Base-by-base conservation (phyloP, 1,140 invertebrate species). In the Mamestra configurata region DNA sequence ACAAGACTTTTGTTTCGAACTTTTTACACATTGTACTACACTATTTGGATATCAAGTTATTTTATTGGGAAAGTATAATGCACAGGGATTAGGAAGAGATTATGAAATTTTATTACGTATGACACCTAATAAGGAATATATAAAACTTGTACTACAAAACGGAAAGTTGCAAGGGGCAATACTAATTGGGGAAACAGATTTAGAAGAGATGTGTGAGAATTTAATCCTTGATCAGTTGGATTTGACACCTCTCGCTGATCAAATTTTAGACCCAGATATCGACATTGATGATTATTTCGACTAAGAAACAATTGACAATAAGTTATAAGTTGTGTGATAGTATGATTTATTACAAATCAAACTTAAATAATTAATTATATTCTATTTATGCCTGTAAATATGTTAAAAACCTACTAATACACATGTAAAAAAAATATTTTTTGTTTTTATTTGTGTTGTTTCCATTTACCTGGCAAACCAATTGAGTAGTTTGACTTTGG, bases 281-380 rank as follows among this genome's bases (percentile, higher is more conserved):
- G 99, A 99, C 94, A 98, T 99, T 89, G 99, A 99, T 93, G 99
- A 99, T 96, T 99, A 99, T 95, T 99, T 99, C 97, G 99, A 99
- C 97, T 99, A 95, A 66, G 37, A 10, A 20, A 6, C 43, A 61
- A n/a, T 53, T 0, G 8, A n/a, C 1, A 10, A 1, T 51, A 4
- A 18, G 10, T 51, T 11, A 18, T 18, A 11, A 31, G 27, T 31
- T 1, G 27, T 40, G 3, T 11, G 15, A 51, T 51, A 51, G n/a
- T 51, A 1, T 7, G 6, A 2, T 40, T 8, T 40, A 31, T 31
- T 1, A 31, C 27, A 31, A n/a, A n/a, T n/a, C n/a, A n/a, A n/a
- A n/a, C n/a, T n/a, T n/a, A n/a, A n/a, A n/a, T n/a, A n/a, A n/a
- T n/a, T n/a, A n/a, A n/a, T n/a, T n/a, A n/a, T n/a, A n/a, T n/a